Evolutionary conservation across 2,797 vertebrate genomes (phyloP).

Genomic region (Sphenodon punctatus): DNA sequence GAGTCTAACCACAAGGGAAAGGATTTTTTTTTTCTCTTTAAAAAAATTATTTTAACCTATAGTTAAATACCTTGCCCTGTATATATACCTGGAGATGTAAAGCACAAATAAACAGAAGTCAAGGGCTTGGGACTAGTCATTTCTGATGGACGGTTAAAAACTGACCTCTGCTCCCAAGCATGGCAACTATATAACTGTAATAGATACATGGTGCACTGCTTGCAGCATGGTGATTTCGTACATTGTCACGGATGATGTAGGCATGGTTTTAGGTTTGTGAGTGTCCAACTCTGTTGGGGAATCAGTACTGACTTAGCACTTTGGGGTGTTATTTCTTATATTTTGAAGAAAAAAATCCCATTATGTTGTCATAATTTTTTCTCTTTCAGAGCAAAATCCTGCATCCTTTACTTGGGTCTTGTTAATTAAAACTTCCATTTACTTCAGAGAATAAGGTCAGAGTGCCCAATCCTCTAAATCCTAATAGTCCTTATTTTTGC

Average conservation of each 20-base stretch:
- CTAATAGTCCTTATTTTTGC: not conserved
- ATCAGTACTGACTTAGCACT: not conserved
- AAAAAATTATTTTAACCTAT: not conserved
- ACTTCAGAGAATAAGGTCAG: not conserved
- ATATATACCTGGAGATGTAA: not conserved
- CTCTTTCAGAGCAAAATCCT: constrained; percentile 6
- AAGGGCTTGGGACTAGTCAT: not conserved
- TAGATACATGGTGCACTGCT: not conserved
- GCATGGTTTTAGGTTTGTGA: not conserved
- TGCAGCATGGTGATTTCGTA: not conserved
- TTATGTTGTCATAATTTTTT: not conserved
- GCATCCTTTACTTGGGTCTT: too few relatives aligned
- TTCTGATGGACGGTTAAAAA: constrained; percentile 9
- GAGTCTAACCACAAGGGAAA: not conserved
- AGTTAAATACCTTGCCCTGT: not conserved
- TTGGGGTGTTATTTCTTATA: constrained; percentile 16
- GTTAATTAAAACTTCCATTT: too few relatives aligned
- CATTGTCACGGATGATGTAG: not conserved
- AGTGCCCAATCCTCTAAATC: not conserved
- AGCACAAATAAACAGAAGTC: not conserved
- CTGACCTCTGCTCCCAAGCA: not conserved
- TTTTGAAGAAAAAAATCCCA: constrained; percentile 40
- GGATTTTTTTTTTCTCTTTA: not conserved
- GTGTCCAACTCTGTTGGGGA: not conserved
- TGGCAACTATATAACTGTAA: not conserved